These are phyloP conservation scores for Pteropus rufus DNA, from an alignment of 2,797 vertebrate genomes.

Conservation along the genomic window DNA sequence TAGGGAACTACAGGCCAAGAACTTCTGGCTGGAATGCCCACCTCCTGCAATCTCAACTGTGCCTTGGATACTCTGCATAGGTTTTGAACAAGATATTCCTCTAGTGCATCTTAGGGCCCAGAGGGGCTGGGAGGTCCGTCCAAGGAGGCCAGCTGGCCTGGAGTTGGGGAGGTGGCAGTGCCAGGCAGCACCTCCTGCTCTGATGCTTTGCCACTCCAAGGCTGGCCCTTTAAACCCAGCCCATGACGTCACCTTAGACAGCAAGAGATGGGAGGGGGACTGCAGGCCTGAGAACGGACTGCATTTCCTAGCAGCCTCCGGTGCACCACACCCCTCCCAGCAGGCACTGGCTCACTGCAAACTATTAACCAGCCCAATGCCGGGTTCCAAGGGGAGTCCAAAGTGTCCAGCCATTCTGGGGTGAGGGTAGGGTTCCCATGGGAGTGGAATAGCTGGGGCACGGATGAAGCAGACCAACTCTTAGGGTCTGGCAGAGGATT, in stretches of 20 bases:
- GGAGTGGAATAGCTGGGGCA: background rate
- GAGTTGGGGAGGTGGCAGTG: background rate
- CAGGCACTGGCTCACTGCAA: background rate
- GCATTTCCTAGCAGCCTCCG: constrained; percentile 65
- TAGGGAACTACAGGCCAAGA: background rate
- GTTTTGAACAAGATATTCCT: background rate
- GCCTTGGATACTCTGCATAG: background rate
- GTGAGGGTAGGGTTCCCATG: background rate
- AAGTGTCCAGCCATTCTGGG: background rate
- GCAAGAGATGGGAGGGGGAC: constrained; percentile 60
- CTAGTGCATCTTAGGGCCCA: background rate
- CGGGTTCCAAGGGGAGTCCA: background rate
- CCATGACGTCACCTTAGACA: constrained; percentile 72
- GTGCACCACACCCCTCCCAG: constrained; percentile 57
- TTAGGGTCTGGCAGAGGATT: background rate
- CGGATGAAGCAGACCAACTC: background rate
- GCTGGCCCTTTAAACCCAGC: constrained; percentile 74
- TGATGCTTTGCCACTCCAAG: background rate
- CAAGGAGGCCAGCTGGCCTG: background rate
- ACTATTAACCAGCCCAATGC: constrained; percentile 58
- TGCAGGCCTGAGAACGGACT: constrained; percentile 69
- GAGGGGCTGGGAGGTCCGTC: background rate
- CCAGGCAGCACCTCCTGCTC: background rate
- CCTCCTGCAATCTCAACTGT: background rate
- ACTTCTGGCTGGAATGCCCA: background rate